Conservation (phyloP, 2,888 invertebrate species). For the Noctua janthina region DNA sequence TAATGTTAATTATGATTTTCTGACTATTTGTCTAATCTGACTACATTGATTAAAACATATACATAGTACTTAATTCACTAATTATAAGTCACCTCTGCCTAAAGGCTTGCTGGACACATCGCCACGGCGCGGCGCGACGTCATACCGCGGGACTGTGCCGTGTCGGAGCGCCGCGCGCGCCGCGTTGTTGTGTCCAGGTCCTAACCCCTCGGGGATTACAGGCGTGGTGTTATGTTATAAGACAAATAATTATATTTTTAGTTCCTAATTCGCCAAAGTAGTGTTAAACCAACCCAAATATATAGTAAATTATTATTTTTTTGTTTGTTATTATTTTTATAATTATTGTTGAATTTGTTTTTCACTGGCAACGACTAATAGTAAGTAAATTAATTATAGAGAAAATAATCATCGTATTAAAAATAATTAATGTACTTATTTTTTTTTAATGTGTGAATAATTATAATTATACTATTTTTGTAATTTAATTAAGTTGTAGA, state of each 20-base stretch:
- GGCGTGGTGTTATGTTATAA: constrained; percentile 29
- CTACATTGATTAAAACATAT: constrained; percentile 1
- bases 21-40: constrained; percentile 32
- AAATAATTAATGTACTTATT: constrained; percentile 56
- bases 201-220: neutral
- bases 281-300: constrained; percentile 63
- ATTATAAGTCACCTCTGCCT: neutral
- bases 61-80: neutral
- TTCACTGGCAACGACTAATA: constrained; percentile 65
- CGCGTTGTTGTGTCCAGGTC: too few species aligned
- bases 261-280: constrained; percentile 74
- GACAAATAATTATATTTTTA: constrained; percentile 61
- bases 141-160: too few species aligned
- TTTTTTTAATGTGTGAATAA: constrained; percentile 52
- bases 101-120: too few species aligned
- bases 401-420: constrained; percentile 36
- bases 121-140: too few species aligned
- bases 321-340: constrained; percentile 69
- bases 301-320: constrained; percentile 61
- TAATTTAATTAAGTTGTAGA: constrained; percentile 38
- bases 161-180: too few species aligned
- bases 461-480: constrained; percentile 56
- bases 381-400: constrained; percentile 48
- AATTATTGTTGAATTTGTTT: constrained; percentile 65
- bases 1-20: neutral